Evolutionary conservation across 2,113 vertebrate genomes (phyloP), one percentile per base, ranked within the genome.

Genomic region (Sterrhoptilus dennistouni): DNA sequence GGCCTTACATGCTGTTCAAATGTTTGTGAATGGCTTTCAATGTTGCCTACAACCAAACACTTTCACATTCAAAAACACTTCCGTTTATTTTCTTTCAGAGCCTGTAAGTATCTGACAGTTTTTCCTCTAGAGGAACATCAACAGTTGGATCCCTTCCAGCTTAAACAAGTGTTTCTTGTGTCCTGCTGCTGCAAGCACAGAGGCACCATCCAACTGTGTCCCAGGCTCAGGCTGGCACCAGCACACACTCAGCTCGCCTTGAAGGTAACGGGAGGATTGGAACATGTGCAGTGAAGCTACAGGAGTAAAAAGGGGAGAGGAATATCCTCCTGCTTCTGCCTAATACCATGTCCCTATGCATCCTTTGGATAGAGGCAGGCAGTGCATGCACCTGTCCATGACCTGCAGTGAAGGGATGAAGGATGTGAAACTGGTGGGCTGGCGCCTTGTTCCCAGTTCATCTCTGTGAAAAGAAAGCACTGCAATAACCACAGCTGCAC

Each of bases 371-470:
- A 31, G 45, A 36, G 44, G 45, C 49, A 35, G 42, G 60, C 11
- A 23, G 19, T 0, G 8, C 0, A 1, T 10, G 16, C 0, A 0
- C 31, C 64, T 35, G 23, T 17, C 36, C 14, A 2, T 0, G 8
- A 47, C 49, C 2, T 42, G 35, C 3, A 28, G n/a, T 0, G 2
- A 20, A 21, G 36, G 21, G 27, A 38, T 25, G 56, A 64, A 40
- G 47, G 59, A 63, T 28, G 47, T 24, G 47, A 61, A 50, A 40
- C 10, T 36, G 59, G 47, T n/a, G 40, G 54, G 56, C 52, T 66
- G 31, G 16, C 36, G 28, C 63, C 33, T 22, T 12, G 24, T 23
- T 23, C 45, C 40, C 44, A 6, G 17, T n/a, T 78, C 21, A n/a
- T 9, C 33, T 42, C n/a, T 11, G 36, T 45, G 44, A 70, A 72